Conservation (phyloP, 2,797 vertebrate species). For the Ptychobarbus kaznakovi region DNA sequence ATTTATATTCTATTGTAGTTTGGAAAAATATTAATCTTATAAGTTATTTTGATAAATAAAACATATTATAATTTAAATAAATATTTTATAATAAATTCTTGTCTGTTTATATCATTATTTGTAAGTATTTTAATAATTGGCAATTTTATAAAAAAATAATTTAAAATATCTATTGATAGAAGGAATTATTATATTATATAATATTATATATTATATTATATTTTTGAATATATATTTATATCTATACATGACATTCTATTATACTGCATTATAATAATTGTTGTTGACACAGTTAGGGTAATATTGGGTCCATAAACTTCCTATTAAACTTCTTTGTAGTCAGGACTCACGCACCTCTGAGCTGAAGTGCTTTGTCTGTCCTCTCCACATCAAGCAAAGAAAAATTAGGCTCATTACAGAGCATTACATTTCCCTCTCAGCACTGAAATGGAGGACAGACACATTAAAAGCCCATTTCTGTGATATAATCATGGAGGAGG, state of each 20-base stretch:
- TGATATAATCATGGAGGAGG: constrained; percentile 50
- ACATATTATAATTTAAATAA: no score
- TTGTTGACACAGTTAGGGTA: neutral
- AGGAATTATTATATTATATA: no score
- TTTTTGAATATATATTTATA: no score
- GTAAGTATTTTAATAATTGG: neutral
- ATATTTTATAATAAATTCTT: no score
- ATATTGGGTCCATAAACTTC: neutral
- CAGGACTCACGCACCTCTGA: neutral
- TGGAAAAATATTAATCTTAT: no score
- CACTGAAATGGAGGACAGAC: constrained; percentile 28
- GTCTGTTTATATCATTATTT: no score
- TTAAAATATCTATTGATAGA: no score
- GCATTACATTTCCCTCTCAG: constrained; percentile 34
- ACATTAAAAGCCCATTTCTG: constrained; percentile 51
- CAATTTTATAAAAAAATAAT: no score
- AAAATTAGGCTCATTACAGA: constrained; percentile 63
- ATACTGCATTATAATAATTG: neutral
- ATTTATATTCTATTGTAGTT: no score
- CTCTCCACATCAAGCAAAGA: constrained; percentile 58
- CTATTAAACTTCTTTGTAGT: neutral
- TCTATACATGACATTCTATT: neutral
- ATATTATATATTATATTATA: no score
- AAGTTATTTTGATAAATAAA: no score
- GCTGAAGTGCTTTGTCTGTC: neutral